phyloP scores from a whole-genome alignment of 2,888 invertebrate genomes.

The Apocheima hispidaria region DNA sequence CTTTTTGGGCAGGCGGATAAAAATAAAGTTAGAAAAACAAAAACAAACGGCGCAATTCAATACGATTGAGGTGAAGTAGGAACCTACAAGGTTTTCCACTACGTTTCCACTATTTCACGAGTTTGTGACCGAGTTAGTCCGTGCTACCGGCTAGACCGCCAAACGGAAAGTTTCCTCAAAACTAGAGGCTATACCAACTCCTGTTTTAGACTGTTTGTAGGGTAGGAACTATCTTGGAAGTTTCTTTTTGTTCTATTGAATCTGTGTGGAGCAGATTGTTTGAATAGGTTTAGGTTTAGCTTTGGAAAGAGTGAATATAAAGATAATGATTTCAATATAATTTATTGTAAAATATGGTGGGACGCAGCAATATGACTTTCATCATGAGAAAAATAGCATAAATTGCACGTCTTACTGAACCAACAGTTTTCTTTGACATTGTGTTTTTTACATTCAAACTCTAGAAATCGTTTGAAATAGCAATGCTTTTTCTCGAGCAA shows the following conservation, averaged over 20 bases:
- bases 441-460: too few species aligned
- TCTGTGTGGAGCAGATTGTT: neutral
- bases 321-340: too few species aligned
- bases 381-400: too few species aligned
- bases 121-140: constrained; percentile 6
- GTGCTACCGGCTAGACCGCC: neutral
- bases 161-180: constrained; percentile 5
- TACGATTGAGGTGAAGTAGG: neutral
- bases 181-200: neutral
- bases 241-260: neutral
- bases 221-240: neutral
- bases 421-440: too few species aligned
- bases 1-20: too few species aligned
- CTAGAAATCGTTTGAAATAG: too few species aligned
- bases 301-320: too few species aligned
- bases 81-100: neutral
- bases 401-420: too few species aligned
- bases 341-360: too few species aligned
- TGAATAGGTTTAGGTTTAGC: too few species aligned
- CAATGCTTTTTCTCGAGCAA: too few species aligned
- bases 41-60: neutral
- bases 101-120: neutral
- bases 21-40: neutral
- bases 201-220: constrained; percentile 16
- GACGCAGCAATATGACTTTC: too few species aligned